Base-by-base conservation (phyloP, 2,797 vertebrate genomes). In the Anabacerthia variegaticeps region DNA sequence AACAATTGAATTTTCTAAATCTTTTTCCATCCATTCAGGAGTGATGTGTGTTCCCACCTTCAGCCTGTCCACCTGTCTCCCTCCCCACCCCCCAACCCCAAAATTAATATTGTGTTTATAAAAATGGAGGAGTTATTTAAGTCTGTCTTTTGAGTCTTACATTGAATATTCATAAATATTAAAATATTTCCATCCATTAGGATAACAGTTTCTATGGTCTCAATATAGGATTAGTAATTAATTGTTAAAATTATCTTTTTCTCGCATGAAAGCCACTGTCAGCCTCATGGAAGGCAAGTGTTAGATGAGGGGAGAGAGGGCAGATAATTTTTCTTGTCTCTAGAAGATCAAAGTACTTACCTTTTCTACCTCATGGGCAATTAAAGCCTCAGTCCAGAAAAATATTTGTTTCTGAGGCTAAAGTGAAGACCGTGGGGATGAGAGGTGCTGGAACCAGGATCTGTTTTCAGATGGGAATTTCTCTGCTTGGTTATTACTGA, bases 141-240 rank as follows among this genome's bases (percentile, higher is more conserved):
- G 16, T 66, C 21, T 52, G 0, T 22, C 20, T 85, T 80, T 85
- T 67, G 37, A 88, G 19, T 32, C 32, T 80, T 74, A 41, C 5
- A 2, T 19, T 80, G 68, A 24, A 86, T 51, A 56, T 18, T 78
- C 1, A 4, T 32, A 72, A 62, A 28, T 11, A 28, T 73, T 10
- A 51, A 81, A 86, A 82, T 41, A 79, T 39, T 94, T 94, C 30
- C 21, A 14, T 85, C 79, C 54, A 28, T 79, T 76, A 62, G 54
- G 41, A 43, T 51, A 82, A 26, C 26, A 54, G 7, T 85, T 91
- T 82, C 48, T 83, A 4, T 7, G 28, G 30, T 66, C 44, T 65
- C 18, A 56, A 2, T 65, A 26, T 62, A n/a, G 48, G 44, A 68
- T 85, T 52, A 81, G 16, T 49, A 41, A 61, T 77, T 85, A 59